Conservation (phyloP, 2,113 vertebrate species). For the Hippopotamus amphibius region DNA sequence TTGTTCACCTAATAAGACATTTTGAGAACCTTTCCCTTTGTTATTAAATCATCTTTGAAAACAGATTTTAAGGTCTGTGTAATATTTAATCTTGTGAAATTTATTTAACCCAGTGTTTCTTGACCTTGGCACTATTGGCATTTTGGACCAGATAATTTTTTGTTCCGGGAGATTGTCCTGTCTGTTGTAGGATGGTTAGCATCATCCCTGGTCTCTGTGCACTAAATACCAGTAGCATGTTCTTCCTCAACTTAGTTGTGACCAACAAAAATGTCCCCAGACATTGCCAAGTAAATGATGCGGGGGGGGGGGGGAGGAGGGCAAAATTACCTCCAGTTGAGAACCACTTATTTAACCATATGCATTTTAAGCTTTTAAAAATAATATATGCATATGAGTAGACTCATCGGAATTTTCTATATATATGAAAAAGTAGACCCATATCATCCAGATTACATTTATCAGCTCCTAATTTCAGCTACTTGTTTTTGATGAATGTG, state of each 20-base stretch:
- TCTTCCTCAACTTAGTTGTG: not conserved
- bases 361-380: slow-evolving; percentile 5
- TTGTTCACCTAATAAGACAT: not conserved
- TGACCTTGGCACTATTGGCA: not conserved
- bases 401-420: not conserved
- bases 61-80: not conserved
- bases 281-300: not conserved
- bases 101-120: not conserved
- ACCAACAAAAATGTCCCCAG: not conserved
- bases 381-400: not conserved
- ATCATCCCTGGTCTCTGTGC: not conserved
- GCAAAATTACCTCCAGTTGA: not conserved
- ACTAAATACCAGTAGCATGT: not conserved
- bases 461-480: slow-evolving; percentile 13
- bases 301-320: not conserved
- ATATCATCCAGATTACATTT: not conserved
- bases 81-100: not conserved
- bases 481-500: not conserved
- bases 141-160: not conserved
- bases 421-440: not conserved
- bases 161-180: not conserved
- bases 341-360: not conserved
- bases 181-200: not conserved
- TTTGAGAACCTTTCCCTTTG: not conserved
- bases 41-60: slow-evolving; percentile 31